These are phyloP conservation scores for Euzetes globulus DNA, from an alignment of 2,888 invertebrate genomes.

Conservation along the genomic window DNA sequence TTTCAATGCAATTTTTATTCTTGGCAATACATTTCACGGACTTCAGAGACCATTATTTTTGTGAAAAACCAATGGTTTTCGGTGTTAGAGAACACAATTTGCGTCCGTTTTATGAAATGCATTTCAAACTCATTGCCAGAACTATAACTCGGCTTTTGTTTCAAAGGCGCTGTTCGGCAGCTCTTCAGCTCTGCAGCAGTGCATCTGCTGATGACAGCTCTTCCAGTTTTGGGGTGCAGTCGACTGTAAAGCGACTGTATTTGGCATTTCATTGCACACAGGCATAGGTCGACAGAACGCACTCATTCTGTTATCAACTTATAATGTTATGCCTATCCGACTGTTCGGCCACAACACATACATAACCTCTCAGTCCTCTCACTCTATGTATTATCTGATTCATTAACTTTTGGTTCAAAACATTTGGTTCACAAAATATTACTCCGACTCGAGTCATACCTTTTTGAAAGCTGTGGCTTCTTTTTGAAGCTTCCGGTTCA, in stretches of 20 bases:
- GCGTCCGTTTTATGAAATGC: neutral
- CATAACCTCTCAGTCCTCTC: neutral
- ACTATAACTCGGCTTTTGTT: conserved; percentile 16
- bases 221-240: conserved; percentile 24
- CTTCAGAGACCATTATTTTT: neutral
- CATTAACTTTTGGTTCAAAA: conserved; percentile 24
- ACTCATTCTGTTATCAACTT: conserved; percentile 19
- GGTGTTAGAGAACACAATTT: neutral
- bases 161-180: conserved; percentile 3
- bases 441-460: neutral
- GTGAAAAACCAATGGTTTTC: neutral
- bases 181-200: conserved; percentile 19
- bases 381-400: conserved; percentile 17
- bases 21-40: conserved; percentile 11
- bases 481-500: neutral
- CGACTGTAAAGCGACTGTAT: conserved; percentile 23
- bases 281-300: neutral
- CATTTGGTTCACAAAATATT: neutral
- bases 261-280: conserved; percentile 26
- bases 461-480: neutral
- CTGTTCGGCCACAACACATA: conserved; percentile 16
- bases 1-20: neutral
- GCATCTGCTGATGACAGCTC: conserved; percentile 28
- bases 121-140: conserved; percentile 13
- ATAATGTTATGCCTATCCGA: conserved; percentile 9